Percentiles rank a stretch among this genome's conserved stretches.
These are phyloP conservation scores for Mizuhopecten yessoensis DNA, from an alignment of 1,140 invertebrate species.

Conservation along the genomic window DNA sequence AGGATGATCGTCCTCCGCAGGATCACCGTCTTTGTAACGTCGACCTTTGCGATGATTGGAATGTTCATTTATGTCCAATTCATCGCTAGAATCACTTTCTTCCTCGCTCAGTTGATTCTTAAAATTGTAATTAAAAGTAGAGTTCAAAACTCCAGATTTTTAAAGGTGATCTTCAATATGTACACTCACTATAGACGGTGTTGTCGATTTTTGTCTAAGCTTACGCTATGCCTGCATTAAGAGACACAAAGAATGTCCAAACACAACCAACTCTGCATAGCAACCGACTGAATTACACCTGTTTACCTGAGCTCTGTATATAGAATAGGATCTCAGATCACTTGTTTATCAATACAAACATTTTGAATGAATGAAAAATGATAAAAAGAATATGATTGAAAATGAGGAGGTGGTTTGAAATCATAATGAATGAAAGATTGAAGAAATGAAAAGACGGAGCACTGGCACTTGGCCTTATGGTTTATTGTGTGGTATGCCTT, in stretches of 20 bases:
- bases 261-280: neutral
- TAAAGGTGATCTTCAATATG: neutral
- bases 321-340: neutral
- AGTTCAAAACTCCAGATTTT: neutral
- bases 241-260: neutral
- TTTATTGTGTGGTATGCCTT: neutral
- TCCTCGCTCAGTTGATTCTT: slow-evolving; percentile 8
- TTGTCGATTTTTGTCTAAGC: neutral
- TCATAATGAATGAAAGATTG: neutral
- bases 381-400: neutral
- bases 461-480: neutral
- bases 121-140: slow-evolving; percentile 19
- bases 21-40: neutral
- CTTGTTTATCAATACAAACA: neutral
- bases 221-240: neutral
- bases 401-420: neutral
- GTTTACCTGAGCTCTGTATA: neutral
- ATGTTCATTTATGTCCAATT: neutral
- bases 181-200: too few species aligned
- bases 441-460: slow-evolving; percentile 26
- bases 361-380: neutral
- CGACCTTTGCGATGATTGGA: slow-evolving; percentile 31
- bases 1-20: neutral
- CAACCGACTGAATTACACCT: neutral
- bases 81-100: slow-evolving; percentile 32